Evolutionary conservation across 2,113 vertebrate genomes (phyloP), one percentile per base, ranked within the genome.

Genomic region (Sterrhoptilus dennistouni): DNA sequence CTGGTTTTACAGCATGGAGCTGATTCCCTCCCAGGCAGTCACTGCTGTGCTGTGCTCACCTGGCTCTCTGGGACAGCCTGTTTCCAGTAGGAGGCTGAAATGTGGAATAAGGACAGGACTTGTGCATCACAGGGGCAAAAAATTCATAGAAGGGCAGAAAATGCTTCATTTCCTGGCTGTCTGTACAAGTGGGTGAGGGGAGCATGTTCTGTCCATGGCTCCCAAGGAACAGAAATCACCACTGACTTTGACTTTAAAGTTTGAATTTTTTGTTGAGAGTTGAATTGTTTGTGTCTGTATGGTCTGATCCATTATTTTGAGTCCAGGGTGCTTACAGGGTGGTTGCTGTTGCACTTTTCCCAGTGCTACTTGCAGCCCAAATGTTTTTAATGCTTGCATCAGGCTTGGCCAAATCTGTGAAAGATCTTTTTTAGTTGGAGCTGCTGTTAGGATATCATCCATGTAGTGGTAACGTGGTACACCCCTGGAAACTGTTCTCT

Each of bases 141-240:
- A n/a, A 4, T 90, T 74, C 18, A 5, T 4, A 8, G 20, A 20
- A 36, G 9, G 60, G 47, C 47, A 49, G 22, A 44, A 80, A 78
- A 79, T 9, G 33, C 28, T 68, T 75, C 3, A 27, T 79, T 33
- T 81, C 18, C 9, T 31, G 61, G n/a, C 35, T 45, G 0, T 17
- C 49, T 29, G 27, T 23, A 8, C 36, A 36, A 52, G 11, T 20
- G n/a, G 16, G 5, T 5, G 20, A 70, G 17, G n/a, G 6, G 20
- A 72, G 21, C 0, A 0, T 47, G 17, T 42, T 65, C 50, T 63
- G n/a, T 23, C 38, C 7, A 1, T 23, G 3, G 4, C 3, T 57
- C 57, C n/a, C 36, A n/a, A 64, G 29, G 70, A 49, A 12, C 16
- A 14, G 36, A 83, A 29, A 21, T 56, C 31, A 5, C 61, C 6